Evolutionary conservation across 2,113 vertebrate species (phyloP), one percentile per base, ranked within the genome.

Genomic region (Hirundichthys speculiger): DNA sequence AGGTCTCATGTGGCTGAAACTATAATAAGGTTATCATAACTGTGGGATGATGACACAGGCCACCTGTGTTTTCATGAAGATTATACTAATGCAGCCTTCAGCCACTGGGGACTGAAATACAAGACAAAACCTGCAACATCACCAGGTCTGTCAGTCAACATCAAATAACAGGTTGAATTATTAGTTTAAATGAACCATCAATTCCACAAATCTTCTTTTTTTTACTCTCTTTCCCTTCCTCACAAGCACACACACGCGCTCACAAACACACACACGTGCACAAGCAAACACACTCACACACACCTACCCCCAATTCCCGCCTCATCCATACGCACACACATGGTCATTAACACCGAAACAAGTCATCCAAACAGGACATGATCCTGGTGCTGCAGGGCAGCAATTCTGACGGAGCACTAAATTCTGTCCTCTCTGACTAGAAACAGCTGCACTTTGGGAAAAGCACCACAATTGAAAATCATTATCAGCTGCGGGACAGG

Each of bases 401-500:
- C 66, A 88, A 88, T 90, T 90, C 73, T 75, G 60, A 45, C 34
- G 64, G 66, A 80, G 72, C 45, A 52, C 66, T 34, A 0, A 16
- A 21, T 34, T 69, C 62, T 27, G 76, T 84, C 78, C 68, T 69
- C 77, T 72, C 71, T 92, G 89, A 92, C 74, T 64, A 69, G 84
- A 86, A 89, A 81, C 88, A 92, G 90, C 88, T 91, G 90, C 62
- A 62, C 72, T 63, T 68, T 80, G 75, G 82, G 80, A 86, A 80
- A 86, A 80, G 77, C 19, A 75, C 69, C 39, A 20, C 69, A 73
- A 85, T 85, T 77, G 83, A 88, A 90, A 90, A 90, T 84, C 83
- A 88, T 90, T 89, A 90, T 89, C 83, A 86, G 88, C 78, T 89
- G 86, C 54, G 72, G 86, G 88, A 89, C 77, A 59, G 74, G 55